A percentile compares a stretch with the other conserved stretches of the same genome.
Evolutionary conservation across 2,888 invertebrate species (phyloP).

Genomic region (Phyllotreta striolata): DNA sequence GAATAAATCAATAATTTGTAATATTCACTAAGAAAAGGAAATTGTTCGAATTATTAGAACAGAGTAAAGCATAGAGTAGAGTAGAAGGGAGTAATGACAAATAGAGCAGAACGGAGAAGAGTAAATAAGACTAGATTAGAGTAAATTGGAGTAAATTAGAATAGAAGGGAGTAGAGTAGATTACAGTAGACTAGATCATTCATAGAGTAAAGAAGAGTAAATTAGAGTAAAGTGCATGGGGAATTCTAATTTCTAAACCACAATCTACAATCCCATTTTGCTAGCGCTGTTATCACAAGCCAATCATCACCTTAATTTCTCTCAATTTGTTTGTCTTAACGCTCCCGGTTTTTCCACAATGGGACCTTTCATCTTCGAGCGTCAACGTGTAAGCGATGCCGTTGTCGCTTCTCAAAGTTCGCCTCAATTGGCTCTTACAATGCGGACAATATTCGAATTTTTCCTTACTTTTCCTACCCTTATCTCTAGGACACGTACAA

Average conservation of each 20-base stretch:
- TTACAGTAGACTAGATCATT: too few species aligned
- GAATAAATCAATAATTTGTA: not conserved
- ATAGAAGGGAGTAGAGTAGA: too few species aligned
- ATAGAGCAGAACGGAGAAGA: too few species aligned
- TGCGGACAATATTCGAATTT: constrained; percentile 42
- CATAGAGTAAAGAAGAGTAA: too few species aligned
- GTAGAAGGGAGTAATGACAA: too few species aligned
- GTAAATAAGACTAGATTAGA: too few species aligned
- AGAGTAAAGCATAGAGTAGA: too few species aligned
- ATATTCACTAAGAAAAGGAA: not conserved
- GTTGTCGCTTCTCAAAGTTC: constrained; percentile 52
- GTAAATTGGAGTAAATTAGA: too few species aligned
- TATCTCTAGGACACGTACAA: constrained; percentile 43
- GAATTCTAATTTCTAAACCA: too few species aligned
- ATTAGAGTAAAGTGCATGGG: too few species aligned
- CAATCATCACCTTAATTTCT: constrained; percentile 46
- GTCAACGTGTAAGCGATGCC: constrained; percentile 62
- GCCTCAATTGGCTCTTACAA: constrained; percentile 49
- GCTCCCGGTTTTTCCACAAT: constrained; percentile 33
- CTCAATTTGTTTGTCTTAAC: constrained; percentile 41
- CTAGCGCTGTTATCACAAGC: too few species aligned
- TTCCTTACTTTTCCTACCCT: constrained; percentile 27
- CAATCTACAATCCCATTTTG: too few species aligned
- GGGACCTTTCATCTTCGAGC: constrained; percentile 50
- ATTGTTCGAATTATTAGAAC: not conserved